phyloP scores from a whole-genome alignment of 2,797 vertebrate genomes.

The Gymnodraco acuticeps region DNA sequence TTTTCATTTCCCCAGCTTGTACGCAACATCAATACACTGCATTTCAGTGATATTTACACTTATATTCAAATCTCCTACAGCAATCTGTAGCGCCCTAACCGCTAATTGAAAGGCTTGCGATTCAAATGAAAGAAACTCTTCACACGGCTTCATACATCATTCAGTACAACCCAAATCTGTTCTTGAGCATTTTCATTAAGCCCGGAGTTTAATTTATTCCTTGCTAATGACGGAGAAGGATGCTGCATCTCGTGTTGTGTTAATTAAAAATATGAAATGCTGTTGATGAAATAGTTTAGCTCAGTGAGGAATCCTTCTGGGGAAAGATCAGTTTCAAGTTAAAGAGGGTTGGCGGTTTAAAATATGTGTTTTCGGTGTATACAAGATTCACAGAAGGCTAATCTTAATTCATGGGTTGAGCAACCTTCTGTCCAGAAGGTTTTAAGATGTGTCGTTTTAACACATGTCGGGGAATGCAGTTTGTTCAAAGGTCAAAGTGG shows the following conservation, averaged over 20 bases:
- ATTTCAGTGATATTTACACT: slow-evolving; percentile 43
- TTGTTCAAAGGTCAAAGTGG: slow-evolving; percentile 59
- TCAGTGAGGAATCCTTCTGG: slow-evolving; percentile 37
- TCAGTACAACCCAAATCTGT: slow-evolving; percentile 49
- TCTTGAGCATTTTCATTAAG: slow-evolving; percentile 58
- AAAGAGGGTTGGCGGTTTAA: slow-evolving; percentile 20
- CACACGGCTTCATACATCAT: slow-evolving; percentile 51
- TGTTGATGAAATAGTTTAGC: slow-evolving; percentile 50
- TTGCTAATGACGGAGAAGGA: slow-evolving; percentile 65
- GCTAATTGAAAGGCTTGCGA: slow-evolving; percentile 58
- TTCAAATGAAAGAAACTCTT: slow-evolving; percentile 27
- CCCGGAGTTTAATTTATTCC: slow-evolving; percentile 52
- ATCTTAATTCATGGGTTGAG: slow-evolving; percentile 35
- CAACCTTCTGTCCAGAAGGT: slow-evolving; percentile 8
- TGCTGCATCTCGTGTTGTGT: slow-evolving; percentile 54
- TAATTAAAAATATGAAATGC: slow-evolving; percentile 68
- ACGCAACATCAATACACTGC: slow-evolving; percentile 27
- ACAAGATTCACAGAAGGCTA: slow-evolving; percentile 16
- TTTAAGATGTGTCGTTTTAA: slow-evolving; percentile 43
- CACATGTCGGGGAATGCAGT: slow-evolving; percentile 31
- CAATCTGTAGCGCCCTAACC: slow-evolving; percentile 11
- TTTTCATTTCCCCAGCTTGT: not conserved
- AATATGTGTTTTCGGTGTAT: slow-evolving; percentile 17
- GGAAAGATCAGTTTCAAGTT: slow-evolving; percentile 55
- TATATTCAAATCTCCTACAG: slow-evolving; percentile 49